These are phyloP conservation scores for Oikopleura dioica DNA, from an alignment of 23 tunicate genomes.

Conservation along the genomic window DNA sequence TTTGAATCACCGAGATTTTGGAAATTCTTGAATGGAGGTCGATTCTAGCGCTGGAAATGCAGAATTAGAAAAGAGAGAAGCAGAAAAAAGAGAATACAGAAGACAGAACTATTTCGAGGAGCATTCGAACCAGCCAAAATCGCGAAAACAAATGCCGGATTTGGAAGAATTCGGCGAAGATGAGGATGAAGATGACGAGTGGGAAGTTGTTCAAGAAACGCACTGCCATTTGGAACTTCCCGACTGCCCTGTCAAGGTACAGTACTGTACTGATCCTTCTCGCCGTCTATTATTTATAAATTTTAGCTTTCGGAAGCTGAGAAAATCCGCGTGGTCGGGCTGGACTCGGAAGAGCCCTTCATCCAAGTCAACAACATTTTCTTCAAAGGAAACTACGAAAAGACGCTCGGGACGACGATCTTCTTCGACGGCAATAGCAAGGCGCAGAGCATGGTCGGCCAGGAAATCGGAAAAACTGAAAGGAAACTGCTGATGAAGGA, in stretches of 20 bases:
- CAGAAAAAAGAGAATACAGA: no score
- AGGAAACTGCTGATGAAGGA: not conserved
- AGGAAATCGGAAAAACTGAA: not conserved
- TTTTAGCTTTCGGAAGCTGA: no score
- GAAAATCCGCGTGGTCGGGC: not conserved
- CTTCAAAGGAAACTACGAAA: constrained; percentile 6
- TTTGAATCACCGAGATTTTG: no score
- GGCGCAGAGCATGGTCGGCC: not conserved
- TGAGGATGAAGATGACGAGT: not conserved
- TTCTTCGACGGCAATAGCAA: constrained; percentile 9
- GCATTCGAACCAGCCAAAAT: no score
- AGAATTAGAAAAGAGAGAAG: no score
- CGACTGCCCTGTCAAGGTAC: not conserved
- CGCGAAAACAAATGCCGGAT: no score
- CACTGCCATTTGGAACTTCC: not conserved
- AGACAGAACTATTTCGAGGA: no score
- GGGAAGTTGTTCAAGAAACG: not conserved
- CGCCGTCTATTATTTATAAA: no score
- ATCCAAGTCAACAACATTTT: constrained; percentile 1
- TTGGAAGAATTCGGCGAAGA: no score
- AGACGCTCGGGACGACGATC: not conserved
- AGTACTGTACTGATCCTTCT: no score
- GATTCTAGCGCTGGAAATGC: no score
- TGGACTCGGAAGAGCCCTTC: not conserved
- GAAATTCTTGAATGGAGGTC: no score